These are phyloP conservation scores for Ormia ochracea DNA, from an alignment of 2,888 invertebrate genomes.

Conservation along the genomic window DNA sequence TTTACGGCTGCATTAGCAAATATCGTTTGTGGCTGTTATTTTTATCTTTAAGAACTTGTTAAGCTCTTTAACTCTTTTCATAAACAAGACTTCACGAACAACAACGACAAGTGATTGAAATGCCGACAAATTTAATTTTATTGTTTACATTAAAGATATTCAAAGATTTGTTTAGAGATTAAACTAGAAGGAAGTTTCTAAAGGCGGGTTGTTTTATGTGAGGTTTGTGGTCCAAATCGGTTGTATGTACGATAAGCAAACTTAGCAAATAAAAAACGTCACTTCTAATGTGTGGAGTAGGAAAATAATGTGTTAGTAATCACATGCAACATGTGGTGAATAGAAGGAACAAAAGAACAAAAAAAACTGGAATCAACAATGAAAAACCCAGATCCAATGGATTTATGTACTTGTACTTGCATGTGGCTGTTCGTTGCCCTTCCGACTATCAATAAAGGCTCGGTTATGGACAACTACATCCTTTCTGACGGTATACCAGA, in stretches of 20 bases:
- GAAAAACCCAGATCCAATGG: too few species aligned
- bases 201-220: not conserved
- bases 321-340: not conserved
- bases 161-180: conserved; percentile 34
- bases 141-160: conserved; percentile 34
- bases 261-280: not conserved
- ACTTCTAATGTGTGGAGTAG: not conserved
- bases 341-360: too few species aligned
- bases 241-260: not conserved
- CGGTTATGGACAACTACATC: too few species aligned
- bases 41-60: conserved; percentile 46
- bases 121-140: conserved; percentile 45
- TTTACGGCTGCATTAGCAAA: not conserved
- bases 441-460: too few species aligned
- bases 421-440: too few species aligned
- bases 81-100: not conserved
- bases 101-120: conserved; percentile 23
- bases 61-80: conserved; percentile 40
- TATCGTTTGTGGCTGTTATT: not conserved
- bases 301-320: not conserved
- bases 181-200: not conserved
- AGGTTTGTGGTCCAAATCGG: not conserved
- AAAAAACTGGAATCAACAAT: too few species aligned
- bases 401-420: too few species aligned
- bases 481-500: too few species aligned